phyloP scores from a whole-genome alignment of 2,113 vertebrate genomes.

The Vulpes vulpes region DNA sequence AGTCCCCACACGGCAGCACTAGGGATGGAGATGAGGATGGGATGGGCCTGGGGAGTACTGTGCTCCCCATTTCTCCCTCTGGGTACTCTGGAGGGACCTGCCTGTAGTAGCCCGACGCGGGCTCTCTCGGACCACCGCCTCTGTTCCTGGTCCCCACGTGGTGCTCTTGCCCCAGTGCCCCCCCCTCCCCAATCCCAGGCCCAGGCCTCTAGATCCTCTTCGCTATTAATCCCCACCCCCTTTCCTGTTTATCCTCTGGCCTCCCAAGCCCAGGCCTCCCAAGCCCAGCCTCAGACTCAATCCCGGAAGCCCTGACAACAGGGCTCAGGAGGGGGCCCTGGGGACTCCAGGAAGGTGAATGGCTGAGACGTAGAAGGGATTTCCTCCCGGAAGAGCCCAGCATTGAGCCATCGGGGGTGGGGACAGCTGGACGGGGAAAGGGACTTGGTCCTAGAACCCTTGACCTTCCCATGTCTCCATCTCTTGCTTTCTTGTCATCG shows the following conservation, averaged over 20 bases:
- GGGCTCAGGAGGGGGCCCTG: conserved; percentile 26
- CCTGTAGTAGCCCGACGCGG: background rate
- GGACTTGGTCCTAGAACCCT: background rate
- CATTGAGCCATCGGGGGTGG: conserved; percentile 44
- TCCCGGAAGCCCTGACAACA: conserved; percentile 76
- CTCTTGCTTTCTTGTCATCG: background rate
- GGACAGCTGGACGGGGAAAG: conserved; percentile 50
- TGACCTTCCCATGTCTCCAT: background rate
- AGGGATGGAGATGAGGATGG: background rate
- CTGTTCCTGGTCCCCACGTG: background rate
- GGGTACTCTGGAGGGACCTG: background rate
- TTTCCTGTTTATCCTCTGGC: conserved; percentile 79
- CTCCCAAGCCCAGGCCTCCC: conserved; percentile 44
- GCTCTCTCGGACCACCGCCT: background rate
- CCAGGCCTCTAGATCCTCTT: background rate
- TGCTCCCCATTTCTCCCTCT: background rate
- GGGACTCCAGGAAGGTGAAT: conserved; percentile 69
- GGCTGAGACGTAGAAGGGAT: conserved; percentile 73
- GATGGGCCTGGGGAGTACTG: rapidly evolving
- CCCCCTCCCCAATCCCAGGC: background rate
- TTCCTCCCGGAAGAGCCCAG: conserved; percentile 81
- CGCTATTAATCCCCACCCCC: background rate
- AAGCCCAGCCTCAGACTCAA: conserved; percentile 22
- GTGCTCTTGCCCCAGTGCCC: background rate
- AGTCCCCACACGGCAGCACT: conserved; percentile 75